These are phyloP conservation scores for Sebastes trivittatus DNA, from an alignment of 2,797 vertebrate species.

Conservation along the genomic window DNA sequence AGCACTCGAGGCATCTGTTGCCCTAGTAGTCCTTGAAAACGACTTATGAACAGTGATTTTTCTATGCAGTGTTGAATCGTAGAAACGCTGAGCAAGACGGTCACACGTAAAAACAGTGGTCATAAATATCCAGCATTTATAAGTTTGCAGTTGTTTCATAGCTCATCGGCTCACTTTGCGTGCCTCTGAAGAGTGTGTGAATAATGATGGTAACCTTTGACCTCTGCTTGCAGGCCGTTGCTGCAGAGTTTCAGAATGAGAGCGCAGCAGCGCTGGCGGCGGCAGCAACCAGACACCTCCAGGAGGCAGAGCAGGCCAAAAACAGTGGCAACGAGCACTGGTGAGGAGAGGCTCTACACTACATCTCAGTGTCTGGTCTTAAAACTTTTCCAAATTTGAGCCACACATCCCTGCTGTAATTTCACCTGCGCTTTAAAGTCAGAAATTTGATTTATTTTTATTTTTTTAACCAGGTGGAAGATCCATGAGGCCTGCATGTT, in stretches of 20 bases:
- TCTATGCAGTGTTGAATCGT: not conserved
- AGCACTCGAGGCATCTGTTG: not conserved
- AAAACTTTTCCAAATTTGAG: too few species aligned
- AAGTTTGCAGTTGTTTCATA: not conserved
- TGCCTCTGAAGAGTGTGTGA: not conserved
- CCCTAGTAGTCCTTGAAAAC: not conserved
- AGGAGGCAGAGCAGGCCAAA: constrained; percentile 95
- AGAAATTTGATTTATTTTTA: not conserved
- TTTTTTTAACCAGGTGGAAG: constrained; percentile 89
- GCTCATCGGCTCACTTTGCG: not conserved
- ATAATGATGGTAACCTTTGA: not conserved
- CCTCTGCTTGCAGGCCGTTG: constrained; percentile 88
- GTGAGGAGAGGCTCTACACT: constrained; percentile 68
- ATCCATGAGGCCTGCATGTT: constrained; percentile 98
- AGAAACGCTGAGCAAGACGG: not conserved
- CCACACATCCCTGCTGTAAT: not conserved
- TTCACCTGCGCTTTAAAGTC: not conserved
- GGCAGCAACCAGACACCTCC: constrained; percentile 94
- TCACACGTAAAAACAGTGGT: not conserved
- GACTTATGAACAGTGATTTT: not conserved
- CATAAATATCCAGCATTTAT: not conserved
- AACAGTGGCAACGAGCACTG: constrained; percentile 90
- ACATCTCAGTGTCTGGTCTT: not conserved
- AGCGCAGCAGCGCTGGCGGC: constrained; percentile 95
- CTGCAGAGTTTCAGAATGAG: constrained; percentile 97